Percentiles rank a stretch among this genome's conserved stretches.
phyloP scores from a whole-genome alignment of 2,888 invertebrate species.

The Smittia sp. region DNA sequence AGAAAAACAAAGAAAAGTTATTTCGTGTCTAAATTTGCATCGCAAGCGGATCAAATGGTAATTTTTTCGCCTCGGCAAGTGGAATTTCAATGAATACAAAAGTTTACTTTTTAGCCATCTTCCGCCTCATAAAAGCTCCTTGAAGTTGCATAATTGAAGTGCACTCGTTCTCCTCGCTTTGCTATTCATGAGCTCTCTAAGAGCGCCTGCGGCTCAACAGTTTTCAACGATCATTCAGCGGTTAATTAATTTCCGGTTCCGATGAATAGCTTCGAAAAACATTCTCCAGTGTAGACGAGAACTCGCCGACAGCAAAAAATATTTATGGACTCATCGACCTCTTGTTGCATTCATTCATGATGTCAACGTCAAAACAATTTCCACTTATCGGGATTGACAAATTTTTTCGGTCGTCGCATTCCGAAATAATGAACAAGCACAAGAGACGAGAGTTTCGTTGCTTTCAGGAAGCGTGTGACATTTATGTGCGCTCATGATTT shows the following conservation, averaged over 20 bases:
- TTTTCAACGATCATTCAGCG: conserved; percentile 7
- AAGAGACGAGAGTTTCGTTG: background rate
- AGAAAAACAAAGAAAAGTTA: background rate
- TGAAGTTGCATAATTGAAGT: background rate
- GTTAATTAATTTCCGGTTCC: conserved; percentile 8
- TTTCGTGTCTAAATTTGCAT: background rate
- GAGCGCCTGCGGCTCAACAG: background rate
- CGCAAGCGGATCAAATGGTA: conserved; percentile 10
- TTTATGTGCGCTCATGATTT: conserved; percentile 26
- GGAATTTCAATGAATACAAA: too few relatives aligned
- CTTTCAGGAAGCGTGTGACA: conserved; percentile 25
- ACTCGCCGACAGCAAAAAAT: background rate
- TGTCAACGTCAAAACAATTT: background rate
- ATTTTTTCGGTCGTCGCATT: background rate
- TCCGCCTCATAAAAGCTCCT: background rate
- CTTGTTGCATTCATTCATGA: background rate
- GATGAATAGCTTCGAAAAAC: background rate
- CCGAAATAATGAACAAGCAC: background rate
- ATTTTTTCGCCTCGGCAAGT: background rate
- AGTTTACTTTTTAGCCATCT: too few relatives aligned
- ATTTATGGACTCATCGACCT: background rate
- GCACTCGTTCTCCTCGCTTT: background rate
- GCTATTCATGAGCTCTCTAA: background rate
- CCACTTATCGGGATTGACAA: background rate
- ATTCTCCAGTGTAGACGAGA: background rate